Evolutionary conservation across 2,113 vertebrate species (phyloP).

Genomic region (Oreamnos americanus): DNA sequence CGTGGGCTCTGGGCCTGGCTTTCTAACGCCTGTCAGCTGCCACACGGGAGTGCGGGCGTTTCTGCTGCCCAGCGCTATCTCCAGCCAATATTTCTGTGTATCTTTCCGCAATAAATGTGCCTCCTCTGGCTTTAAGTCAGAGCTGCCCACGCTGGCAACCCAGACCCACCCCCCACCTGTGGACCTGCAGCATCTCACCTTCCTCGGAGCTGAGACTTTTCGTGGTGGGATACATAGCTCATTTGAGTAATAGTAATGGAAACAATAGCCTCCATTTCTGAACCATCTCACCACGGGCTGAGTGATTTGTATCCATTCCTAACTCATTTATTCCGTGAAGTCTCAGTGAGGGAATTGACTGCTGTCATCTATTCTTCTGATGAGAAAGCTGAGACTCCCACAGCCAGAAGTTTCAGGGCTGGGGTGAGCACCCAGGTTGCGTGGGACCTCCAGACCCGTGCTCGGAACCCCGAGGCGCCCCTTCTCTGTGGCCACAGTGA

Average conservation of each 20-base stretch:
- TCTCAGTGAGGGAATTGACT: neutral
- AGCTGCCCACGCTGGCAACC: conserved; percentile 38
- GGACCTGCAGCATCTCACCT: neutral
- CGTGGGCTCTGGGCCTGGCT: neutral
- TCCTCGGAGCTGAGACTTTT: neutral
- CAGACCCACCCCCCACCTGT: neutral
- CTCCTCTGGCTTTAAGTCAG: conserved; percentile 40
- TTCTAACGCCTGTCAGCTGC: neutral
- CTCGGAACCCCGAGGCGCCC: accelerated
- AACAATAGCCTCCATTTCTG: neutral
- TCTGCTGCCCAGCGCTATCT: neutral
- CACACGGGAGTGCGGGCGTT: accelerated
- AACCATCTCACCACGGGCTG: neutral
- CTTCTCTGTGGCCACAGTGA: neutral
- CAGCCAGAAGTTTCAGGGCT: neutral
- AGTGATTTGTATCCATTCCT: neutral
- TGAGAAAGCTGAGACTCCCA: neutral
- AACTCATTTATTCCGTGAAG: neutral
- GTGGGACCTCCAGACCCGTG: neutral
- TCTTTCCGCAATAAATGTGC: conserved; percentile 40
- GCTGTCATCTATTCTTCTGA: neutral
- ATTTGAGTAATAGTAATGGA: neutral
- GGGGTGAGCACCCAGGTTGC: neutral
- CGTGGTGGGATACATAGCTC: neutral
- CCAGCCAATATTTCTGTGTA: neutral